Conservation (phyloP, 2,113 vertebrate species). For the Corynorhinus townsendii region DNA sequence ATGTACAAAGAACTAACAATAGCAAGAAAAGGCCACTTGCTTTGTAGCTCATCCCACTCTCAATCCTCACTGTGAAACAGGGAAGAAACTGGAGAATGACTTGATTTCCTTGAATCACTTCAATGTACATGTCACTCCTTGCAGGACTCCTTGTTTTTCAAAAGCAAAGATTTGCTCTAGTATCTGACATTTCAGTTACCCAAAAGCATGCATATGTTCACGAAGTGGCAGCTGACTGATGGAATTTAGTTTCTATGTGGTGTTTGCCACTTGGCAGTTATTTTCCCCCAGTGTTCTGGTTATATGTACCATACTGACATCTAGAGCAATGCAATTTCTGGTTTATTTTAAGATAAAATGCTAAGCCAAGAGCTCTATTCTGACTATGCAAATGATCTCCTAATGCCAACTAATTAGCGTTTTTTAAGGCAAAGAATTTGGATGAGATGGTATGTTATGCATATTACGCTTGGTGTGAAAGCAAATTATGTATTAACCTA, state of each 20-base stretch:
- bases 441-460: not conserved
- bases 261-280: not conserved
- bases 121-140: not conserved
- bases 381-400: conserved; percentile 45
- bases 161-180: not conserved
- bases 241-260: not conserved
- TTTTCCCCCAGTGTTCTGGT: not conserved
- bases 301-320: not conserved
- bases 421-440: conserved; percentile 59
- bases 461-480: not conserved
- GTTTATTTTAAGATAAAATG: conserved; percentile 54
- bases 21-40: not conserved
- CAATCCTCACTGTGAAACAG: not conserved
- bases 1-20: not conserved
- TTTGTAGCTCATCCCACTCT: accelerated
- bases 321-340: conserved; percentile 29
- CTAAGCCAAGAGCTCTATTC: conserved; percentile 30
- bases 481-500: not conserved
- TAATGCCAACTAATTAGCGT: conserved; percentile 61
- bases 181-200: not conserved
- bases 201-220: not conserved
- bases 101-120: not conserved
- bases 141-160: not conserved
- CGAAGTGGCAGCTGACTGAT: not conserved
- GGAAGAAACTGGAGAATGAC: not conserved